Base-by-base conservation (phyloP, 2,888 invertebrate genomes). In the Digitonthophagus gazella region DNA sequence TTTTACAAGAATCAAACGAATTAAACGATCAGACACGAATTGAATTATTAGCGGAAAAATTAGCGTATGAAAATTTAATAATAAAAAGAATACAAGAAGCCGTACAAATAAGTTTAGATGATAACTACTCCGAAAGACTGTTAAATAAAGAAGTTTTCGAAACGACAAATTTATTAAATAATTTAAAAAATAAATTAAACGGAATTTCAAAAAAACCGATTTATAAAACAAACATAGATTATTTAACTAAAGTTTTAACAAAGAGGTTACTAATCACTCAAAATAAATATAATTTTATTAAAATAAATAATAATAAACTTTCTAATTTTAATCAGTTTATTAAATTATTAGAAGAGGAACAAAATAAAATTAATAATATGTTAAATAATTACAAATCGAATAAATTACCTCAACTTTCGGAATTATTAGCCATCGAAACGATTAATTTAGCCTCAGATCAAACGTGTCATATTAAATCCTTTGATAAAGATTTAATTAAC, bases 21-120 rank as follows among this genome's bases (percentile, higher is more conserved):
- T 84, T 92, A 72, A 90, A 91, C 67, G 87, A 87, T 69, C 86
- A 87, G 63, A 89, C 89, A 72, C 89, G 89, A 78, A 82, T 91
- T 72, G 89, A 91, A 77, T 85, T 93, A 67, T 83, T 93, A 67
- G 93, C 93, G 1, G 93, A 93, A 81, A 90, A 93, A 78, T 85
- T 93, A 15, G 93, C 93, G 0, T 93, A 90, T 80, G 93, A 94
- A 83, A 90, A 91, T 69, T 89, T 93, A 18, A 85, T 91, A 69
- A 87, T 91, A 69, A 67, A 69, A 64, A 69, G 89, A 76, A 87
- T 91, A 72, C 88, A 89, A 74, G 90, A 91, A 80, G 90, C 91
- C 64, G 84, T 91, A 65, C 84, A 85, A 69, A 85, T 87, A 3
- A 70, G 73, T 8, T 77, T 76, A 0, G 78, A 78, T 20, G 79